Evolutionary conservation across 2,113 vertebrate genomes (phyloP).

Genomic region (Nasalis larvatus): DNA sequence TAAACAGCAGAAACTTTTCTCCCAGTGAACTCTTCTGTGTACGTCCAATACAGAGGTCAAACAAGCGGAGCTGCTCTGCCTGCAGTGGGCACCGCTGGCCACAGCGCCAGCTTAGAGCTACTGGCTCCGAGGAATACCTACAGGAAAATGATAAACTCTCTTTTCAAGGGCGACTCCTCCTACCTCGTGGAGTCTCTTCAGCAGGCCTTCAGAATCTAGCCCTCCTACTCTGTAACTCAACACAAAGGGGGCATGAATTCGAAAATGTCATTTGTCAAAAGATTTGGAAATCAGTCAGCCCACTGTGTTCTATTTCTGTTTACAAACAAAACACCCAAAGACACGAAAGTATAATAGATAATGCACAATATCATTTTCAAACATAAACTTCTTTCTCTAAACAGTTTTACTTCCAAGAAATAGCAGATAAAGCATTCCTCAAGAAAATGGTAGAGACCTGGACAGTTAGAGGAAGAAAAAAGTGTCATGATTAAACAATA

Average conservation of each 20-base stretch:
- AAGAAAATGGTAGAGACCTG: background rate
- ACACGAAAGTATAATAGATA: background rate
- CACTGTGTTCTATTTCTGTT: background rate
- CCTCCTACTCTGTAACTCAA: background rate
- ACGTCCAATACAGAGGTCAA: accelerated
- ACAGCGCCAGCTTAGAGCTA: background rate
- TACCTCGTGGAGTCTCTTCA: background rate
- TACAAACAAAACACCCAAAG: background rate
- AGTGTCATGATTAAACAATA: background rate
- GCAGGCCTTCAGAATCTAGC: background rate
- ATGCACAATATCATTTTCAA: background rate
- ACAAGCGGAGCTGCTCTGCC: background rate
- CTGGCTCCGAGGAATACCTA: background rate
- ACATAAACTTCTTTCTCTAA: background rate
- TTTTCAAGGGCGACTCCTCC: background rate
- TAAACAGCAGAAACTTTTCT: background rate
- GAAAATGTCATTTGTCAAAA: background rate
- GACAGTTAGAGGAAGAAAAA: background rate
- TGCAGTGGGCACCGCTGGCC: accelerated
- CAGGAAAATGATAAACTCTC: background rate
- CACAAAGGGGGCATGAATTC: background rate
- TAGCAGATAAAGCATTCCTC: background rate
- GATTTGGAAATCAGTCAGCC: background rate
- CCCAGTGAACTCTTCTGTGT: too few relatives aligned
- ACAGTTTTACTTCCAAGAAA: background rate